Base-by-base conservation (phyloP, 2,113 vertebrate species). In the Crotalus horridus region DNA sequence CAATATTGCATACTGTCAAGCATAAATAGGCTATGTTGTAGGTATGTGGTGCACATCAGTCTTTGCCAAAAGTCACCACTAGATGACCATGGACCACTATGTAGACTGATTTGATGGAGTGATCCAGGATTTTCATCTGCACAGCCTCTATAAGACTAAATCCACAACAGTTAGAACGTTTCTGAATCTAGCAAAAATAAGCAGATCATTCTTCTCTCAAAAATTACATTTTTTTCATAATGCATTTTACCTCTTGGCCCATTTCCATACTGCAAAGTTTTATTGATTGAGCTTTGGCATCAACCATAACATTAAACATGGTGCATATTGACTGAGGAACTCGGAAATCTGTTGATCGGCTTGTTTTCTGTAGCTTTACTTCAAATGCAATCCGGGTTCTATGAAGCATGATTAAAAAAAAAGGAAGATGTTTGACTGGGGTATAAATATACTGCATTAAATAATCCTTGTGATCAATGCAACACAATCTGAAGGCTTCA, bases 251-350 rank as follows among this genome's bases (percentile, higher is more conserved):
- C 99, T 99, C 99, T 98, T 99, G 99, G 95, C 99, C 99, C 97
- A 99, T 98, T 97, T 99, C 99, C 99, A 99, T 98, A 96, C 98
- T 98, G 97, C 99, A 99, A 96, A 99, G 98, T 98, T 99, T 99
- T 97, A 99, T 99, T 94, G 99, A 99, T 96, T 99, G 99, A 96
- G 98, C 98, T 97, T 98, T 99, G 98, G 99, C 99, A 96, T 99
- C 99, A 97, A 99, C 99, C 99, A 99, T 99, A 97, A 99, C 99
- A 92, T 99, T 99, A 97, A 99, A 99, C 99, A 99, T 99, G 97
- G 99, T 99, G 98, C 99, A 99, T 98, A 99, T 99, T 96, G 99
- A 99, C 97, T 99, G 99, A 85, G 99, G 99, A 95, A 99, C 99
- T 93, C 99, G 98, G 97, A 99, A 99, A 98, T 99, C 99, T 98